Conservation (phyloP, 2,113 vertebrate genomes). For the Blennius ocellaris region DNA sequence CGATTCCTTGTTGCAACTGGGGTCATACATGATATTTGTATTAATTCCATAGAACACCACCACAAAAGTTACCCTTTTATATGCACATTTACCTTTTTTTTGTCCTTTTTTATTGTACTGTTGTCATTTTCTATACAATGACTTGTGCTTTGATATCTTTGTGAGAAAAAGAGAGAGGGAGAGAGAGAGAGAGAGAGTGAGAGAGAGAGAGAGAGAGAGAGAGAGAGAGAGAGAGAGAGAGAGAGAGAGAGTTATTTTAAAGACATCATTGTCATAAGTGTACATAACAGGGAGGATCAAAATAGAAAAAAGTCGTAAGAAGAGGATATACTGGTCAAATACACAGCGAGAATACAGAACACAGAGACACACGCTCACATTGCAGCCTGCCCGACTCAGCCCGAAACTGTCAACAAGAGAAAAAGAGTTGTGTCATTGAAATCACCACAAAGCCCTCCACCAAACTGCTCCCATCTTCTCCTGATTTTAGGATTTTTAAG, state of each 20-base stretch:
- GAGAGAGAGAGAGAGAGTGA: constrained; percentile 65
- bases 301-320: constrained; percentile 74
- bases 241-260: constrained; percentile 67
- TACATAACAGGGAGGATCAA: constrained; percentile 63
- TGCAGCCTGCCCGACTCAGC: constrained; percentile 73
- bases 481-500: constrained; percentile 51
- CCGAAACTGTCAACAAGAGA: constrained; percentile 62
- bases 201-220: constrained; percentile 64
- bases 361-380: constrained; percentile 77
- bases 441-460: constrained; percentile 11
- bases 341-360: constrained; percentile 76
- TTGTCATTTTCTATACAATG: constrained; percentile 78
- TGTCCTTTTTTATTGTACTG: constrained; percentile 55
- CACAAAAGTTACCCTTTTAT: constrained; percentile 81
- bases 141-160: constrained; percentile 85
- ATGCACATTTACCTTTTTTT: constrained; percentile 73
- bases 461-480: constrained; percentile 41
- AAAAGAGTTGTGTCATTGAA: constrained; percentile 36
- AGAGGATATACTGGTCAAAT: constrained; percentile 80
- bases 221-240: constrained; percentile 65
- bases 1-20: constrained; percentile 77
- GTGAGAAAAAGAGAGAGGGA: constrained; percentile 65
- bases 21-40: constrained; percentile 81
- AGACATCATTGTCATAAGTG: constrained; percentile 75
- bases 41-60: constrained; percentile 82